phyloP scores from a whole-genome alignment of 2,113 vertebrate genomes.

The Nipponia nippon region DNA sequence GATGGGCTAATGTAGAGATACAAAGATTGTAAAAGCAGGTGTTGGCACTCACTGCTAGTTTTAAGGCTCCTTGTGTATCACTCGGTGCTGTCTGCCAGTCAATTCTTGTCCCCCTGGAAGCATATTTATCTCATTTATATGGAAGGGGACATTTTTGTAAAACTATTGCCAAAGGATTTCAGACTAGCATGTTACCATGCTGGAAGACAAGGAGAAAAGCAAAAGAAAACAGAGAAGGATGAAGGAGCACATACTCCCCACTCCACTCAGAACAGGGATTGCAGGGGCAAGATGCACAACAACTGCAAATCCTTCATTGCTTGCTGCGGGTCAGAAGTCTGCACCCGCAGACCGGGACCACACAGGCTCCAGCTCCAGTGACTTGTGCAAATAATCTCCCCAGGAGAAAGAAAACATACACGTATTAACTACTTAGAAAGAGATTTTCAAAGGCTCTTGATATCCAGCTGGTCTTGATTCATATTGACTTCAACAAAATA shows the following conservation, averaged over 20 bases:
- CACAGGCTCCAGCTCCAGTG: background rate
- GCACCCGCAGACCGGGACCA: background rate
- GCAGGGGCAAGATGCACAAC: background rate
- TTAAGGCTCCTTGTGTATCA: background rate
- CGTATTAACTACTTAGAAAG: conserved; percentile 22
- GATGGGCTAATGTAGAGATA: background rate
- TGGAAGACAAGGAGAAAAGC: background rate
- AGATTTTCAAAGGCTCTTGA: conserved; percentile 46
- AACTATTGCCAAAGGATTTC: background rate
- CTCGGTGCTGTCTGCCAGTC: background rate
- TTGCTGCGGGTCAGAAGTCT: background rate
- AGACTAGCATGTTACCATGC: rapidly evolving
- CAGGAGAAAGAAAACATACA: conserved; percentile 48
- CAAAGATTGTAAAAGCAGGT: background rate
- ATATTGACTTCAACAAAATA: conserved; percentile 31
- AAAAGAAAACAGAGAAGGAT: background rate
- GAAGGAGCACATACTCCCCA: background rate
- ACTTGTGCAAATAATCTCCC: conserved; percentile 40
- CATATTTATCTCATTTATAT: background rate
- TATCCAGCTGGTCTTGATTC: conserved; percentile 53
- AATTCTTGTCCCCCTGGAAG: background rate
- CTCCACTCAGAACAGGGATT: background rate
- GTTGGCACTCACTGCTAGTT: background rate
- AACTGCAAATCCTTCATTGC: background rate
- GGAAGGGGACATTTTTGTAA: background rate